Base-by-base conservation (phyloP, 2,113 vertebrate genomes). In the Ageneiosus marmoratus region DNA sequence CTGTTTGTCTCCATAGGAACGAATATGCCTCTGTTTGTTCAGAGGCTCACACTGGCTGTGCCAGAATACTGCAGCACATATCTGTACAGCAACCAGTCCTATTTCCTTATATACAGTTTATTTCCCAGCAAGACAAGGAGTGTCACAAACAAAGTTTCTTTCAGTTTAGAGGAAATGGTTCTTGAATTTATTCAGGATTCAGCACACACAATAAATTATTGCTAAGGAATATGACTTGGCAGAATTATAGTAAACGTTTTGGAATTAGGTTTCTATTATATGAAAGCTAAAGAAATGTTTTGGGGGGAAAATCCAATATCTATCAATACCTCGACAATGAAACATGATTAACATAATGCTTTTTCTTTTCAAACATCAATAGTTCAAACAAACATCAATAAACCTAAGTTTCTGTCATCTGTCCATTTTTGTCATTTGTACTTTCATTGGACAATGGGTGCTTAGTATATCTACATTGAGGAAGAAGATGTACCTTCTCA, bases 1-100 rank as follows among this genome's bases (percentile, higher is more conserved):
- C 65, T 81, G 78, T 90, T 90, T 87, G 86, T 94, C 81, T 90
- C 91, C 87, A 89, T 90, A 80, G 90, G 82, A 86, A 93, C 90
- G 0, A 89, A 88, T 78, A 69, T 84, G 83, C 77, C 83, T 79
- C 84, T 90, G 87, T 89, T 76, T 79, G 82, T 80, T 74, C 75
- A 89, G 55, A 86, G 27, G 10, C 27, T 86, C 27, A 37, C 80
- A 82, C 72, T 88, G 86, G 62, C 60, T 77, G 15, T 77, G 55
- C 81, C 74, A 63, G 60, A 80, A 50, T 24, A 46, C 65, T 48
- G n/a, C n/a, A 46, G 51, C 18, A 72, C 24, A 74, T 74, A 72
- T 62, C 18, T 50, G 24, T 9, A 20, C 29, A 24, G 56, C 6
- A 12, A 75, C 6, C 56, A 27, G 29, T 60, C n/a, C 4, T 51